A percentile compares a stretch with the other conserved stretches of the same genome.
These are phyloP conservation scores for Clarias magur DNA, from an alignment of 2,113 vertebrate species.

Conservation along the genomic window DNA sequence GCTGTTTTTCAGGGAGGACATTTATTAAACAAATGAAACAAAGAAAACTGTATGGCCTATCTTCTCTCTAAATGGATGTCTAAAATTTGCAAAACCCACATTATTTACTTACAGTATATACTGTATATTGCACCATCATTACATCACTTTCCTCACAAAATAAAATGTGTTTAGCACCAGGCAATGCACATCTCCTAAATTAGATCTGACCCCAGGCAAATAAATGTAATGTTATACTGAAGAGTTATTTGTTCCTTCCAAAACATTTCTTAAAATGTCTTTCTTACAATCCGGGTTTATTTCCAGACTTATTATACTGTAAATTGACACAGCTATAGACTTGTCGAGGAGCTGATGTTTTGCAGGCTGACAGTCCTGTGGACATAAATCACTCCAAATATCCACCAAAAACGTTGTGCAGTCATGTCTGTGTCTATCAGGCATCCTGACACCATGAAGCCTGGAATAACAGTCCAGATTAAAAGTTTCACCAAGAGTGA, in stretches of 20 bases:
- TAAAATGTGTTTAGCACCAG: neutral
- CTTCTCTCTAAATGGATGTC: neutral
- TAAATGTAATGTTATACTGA: neutral
- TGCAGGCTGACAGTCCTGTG: neutral
- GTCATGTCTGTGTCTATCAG: neutral
- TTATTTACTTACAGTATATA: neutral
- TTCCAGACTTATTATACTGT: neutral
- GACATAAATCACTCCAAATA: neutral
- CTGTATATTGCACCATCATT: neutral
- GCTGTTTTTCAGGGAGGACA: neutral
- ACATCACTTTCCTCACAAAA: neutral
- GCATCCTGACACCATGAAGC: neutral
- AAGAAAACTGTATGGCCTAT: neutral
- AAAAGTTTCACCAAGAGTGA: slow-evolving; percentile 6
- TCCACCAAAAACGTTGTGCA: neutral
- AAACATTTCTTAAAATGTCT: neutral
- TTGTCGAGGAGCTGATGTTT: neutral
- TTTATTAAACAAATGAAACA: slow-evolving; percentile 25
- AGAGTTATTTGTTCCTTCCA: neutral
- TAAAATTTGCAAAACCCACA: neutral
- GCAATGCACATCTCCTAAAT: neutral
- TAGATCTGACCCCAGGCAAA: neutral
- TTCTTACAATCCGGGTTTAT: neutral
- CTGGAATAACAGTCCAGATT: neutral
- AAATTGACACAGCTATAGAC: neutral